Evolutionary conservation across 2,113 vertebrate species (phyloP).

Genomic region (Phalacrocorax aristotelis): DNA sequence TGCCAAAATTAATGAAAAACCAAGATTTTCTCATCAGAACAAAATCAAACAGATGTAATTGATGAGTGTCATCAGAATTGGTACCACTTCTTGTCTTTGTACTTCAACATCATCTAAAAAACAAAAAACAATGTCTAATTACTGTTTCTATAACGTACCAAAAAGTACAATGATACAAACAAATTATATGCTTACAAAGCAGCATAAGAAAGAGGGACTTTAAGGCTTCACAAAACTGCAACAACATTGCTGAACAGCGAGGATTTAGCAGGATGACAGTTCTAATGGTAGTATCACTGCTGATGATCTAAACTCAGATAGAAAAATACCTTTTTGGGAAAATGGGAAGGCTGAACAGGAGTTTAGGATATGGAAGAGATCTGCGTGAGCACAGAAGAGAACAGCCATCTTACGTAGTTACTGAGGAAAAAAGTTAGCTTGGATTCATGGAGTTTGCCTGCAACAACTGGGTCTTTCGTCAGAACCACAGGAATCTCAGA

Average conservation of each 20-base stretch:
- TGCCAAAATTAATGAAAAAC: conserved; percentile 75
- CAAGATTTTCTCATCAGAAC: conserved; percentile 73
- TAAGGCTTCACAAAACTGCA: background rate
- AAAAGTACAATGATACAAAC: background rate
- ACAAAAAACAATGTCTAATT: background rate
- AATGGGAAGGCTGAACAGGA: background rate
- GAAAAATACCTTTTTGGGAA: background rate
- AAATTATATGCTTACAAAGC: background rate
- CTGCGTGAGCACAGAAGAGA: accelerated
- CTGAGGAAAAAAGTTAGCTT: background rate
- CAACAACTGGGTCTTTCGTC: background rate
- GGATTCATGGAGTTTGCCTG: background rate
- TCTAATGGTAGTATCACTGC: background rate
- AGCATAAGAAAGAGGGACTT: background rate
- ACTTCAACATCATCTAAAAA: conserved; percentile 97
- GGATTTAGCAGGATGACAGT: background rate
- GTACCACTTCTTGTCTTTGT: conserved; percentile 99
- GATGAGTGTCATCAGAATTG: conserved; percentile 88
- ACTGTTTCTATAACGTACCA: background rate
- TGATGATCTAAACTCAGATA: background rate
- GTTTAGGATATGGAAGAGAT: background rate
- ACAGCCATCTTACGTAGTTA: background rate
- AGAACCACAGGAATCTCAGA: background rate
- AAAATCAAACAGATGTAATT: conserved; percentile 73
- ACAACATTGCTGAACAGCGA: background rate